phyloP scores from a whole-genome alignment of 2,113 vertebrate species.

The Halcyon senegalensis region DNA sequence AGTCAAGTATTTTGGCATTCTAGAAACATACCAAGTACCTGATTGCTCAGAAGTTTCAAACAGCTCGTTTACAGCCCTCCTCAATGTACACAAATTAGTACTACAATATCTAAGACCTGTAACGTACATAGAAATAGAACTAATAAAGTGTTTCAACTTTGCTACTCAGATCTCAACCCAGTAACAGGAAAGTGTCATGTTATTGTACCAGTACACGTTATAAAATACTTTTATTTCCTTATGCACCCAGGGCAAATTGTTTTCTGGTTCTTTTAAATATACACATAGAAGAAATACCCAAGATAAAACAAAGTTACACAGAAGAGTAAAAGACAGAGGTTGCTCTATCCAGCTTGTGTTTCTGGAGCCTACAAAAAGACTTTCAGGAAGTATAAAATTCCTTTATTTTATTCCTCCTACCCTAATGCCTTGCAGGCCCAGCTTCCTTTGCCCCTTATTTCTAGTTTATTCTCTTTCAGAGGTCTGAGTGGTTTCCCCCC shows the following conservation, averaged over 20 bases:
- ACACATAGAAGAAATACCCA: background rate
- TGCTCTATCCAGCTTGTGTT: background rate
- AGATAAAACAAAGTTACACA: background rate
- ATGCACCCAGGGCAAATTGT: background rate
- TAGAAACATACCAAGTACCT: background rate
- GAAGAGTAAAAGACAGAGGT: background rate
- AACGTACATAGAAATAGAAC: background rate
- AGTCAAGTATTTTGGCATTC: background rate
- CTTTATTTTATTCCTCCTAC: background rate
- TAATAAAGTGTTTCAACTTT: background rate
- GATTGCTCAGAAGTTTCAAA: background rate
- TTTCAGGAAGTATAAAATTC: background rate
- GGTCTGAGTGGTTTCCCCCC: background rate
- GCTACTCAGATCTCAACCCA: background rate
- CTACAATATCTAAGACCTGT: background rate
- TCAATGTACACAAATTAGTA: background rate
- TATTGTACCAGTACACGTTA: background rate
- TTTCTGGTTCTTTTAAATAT: background rate
- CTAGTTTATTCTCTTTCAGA: background rate
- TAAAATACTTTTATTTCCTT: background rate
- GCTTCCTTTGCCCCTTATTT: background rate
- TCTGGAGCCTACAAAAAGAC: background rate
- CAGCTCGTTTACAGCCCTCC: background rate
- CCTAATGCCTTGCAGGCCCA: background rate
- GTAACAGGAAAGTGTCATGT: background rate